Percentiles rank a stretch among this genome's conserved stretches.
Evolutionary conservation across 2,113 vertebrate species (phyloP).

Genomic region (Calyptomena viridis): DNA sequence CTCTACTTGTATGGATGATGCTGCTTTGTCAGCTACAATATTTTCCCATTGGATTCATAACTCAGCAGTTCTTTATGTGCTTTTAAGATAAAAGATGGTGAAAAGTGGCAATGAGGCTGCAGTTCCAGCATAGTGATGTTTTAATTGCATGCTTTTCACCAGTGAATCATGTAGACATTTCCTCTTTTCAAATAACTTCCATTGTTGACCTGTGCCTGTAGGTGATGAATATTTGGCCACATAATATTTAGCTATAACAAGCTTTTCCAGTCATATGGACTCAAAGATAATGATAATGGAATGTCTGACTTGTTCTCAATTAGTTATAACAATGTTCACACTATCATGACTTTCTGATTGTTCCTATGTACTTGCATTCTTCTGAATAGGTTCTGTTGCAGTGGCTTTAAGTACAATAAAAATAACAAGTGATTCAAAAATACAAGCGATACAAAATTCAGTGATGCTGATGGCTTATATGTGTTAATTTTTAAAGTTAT

Average conservation of each 20-base stretch:
- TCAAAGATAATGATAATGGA: background rate
- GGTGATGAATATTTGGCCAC: background rate
- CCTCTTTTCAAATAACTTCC: background rate
- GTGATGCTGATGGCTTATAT: background rate
- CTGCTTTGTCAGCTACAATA: background rate
- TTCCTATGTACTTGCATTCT: background rate
- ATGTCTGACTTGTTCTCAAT: background rate
- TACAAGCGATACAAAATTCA: too few relatives aligned
- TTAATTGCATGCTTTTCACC: background rate
- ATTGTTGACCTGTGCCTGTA: background rate
- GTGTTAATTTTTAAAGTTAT: background rate
- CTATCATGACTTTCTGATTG: background rate
- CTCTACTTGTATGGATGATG: background rate
- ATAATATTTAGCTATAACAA: background rate
- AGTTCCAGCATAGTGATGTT: background rate
- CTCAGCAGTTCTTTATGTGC: background rate
- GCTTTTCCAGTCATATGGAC: background rate
- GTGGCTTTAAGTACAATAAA: background rate
- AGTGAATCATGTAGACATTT: background rate
- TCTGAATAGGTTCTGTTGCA: background rate
- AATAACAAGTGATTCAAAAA: background rate
- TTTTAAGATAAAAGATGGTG: background rate
- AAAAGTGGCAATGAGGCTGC: background rate
- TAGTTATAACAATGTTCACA: background rate
- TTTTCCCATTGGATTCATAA: background rate